Percentiles rank a stretch among this genome's conserved stretches.
These are phyloP conservation scores for Heloderma charlesbogerti DNA, from an alignment of 2,113 vertebrate species.

Conservation along the genomic window DNA sequence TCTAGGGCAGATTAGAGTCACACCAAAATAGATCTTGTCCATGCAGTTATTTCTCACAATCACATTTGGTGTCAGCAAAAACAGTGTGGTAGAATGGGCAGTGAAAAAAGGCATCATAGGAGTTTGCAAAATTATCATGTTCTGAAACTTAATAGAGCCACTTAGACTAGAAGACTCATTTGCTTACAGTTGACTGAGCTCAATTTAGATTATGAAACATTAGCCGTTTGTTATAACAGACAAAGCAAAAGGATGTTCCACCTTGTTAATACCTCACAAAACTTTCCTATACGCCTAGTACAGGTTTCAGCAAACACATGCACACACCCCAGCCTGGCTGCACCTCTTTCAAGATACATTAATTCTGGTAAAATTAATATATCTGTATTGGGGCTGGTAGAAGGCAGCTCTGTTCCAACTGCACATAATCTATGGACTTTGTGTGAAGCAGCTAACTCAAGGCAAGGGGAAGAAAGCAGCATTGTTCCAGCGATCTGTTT, in stretches of 20 bases:
- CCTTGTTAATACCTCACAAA: not conserved
- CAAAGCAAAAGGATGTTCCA: not conserved
- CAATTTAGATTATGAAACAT: not conserved
- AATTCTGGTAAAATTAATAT: slow-evolving; percentile 32
- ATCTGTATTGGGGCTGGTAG: slow-evolving; percentile 24
- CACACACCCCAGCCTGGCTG: not conserved
- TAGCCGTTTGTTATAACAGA: not conserved
- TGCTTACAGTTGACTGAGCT: not conserved
- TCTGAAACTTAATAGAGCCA: not conserved
- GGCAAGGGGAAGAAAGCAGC: slow-evolving; percentile 78
- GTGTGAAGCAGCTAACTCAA: slow-evolving; percentile 72
- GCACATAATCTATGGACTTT: slow-evolving; percentile 60
- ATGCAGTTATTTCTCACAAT: not conserved
- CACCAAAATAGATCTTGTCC: not conserved
- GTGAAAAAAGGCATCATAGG: not conserved
- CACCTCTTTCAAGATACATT: slow-evolving; percentile 49
- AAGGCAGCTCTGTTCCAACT: slow-evolving; percentile 37
- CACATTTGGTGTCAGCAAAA: not conserved
- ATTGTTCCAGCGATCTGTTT: slow-evolving; percentile 83
- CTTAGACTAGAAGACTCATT: not conserved
- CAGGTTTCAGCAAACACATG: not conserved
- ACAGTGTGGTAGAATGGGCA: not conserved
- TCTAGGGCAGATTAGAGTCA: not conserved
- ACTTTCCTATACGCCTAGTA: not conserved
- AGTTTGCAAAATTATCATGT: not conserved